These are phyloP conservation scores for Merops nubicus DNA, from an alignment of 2,113 vertebrate genomes.

Conservation along the genomic window DNA sequence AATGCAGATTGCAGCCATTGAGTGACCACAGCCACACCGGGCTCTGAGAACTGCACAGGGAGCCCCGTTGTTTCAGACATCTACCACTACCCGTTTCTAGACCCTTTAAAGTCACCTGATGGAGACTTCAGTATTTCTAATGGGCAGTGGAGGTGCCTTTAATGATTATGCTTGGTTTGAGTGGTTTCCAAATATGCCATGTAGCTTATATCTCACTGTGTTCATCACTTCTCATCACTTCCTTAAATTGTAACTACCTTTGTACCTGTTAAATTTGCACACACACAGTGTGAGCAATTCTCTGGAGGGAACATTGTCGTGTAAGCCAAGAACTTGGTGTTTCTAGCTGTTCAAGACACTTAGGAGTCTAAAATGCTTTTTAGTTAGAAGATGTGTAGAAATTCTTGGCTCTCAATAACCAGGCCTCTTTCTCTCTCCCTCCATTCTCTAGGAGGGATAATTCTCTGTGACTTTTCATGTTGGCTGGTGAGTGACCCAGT, in stretches of 20 bases:
- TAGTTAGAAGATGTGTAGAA: neutral
- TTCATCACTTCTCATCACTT: neutral
- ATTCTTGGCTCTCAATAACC: neutral
- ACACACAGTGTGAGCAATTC: neutral
- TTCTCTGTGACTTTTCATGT: neutral
- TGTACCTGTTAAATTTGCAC: neutral
- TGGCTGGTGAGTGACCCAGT: neutral
- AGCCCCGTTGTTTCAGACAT: neutral
- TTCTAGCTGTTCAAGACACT: neutral
- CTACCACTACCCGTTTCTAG: neutral
- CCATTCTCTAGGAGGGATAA: neutral
- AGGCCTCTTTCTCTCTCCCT: neutral
- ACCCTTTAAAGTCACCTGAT: neutral
- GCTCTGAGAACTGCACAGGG: neutral
- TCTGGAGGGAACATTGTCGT: neutral
- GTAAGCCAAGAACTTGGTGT: neutral
- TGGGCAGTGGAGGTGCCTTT: neutral
- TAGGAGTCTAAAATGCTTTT: neutral
- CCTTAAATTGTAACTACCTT: neutral
- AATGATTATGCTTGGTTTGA: neutral
- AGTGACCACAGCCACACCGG: neutral
- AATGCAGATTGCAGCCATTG: neutral
- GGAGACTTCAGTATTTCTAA: neutral
- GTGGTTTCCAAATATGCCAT: neutral
- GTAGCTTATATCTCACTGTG: neutral